Conservation (phyloP, 30 jellyfish, hydroid and myxozoan genomes). For the Phacellophora camtschatica region DNA sequence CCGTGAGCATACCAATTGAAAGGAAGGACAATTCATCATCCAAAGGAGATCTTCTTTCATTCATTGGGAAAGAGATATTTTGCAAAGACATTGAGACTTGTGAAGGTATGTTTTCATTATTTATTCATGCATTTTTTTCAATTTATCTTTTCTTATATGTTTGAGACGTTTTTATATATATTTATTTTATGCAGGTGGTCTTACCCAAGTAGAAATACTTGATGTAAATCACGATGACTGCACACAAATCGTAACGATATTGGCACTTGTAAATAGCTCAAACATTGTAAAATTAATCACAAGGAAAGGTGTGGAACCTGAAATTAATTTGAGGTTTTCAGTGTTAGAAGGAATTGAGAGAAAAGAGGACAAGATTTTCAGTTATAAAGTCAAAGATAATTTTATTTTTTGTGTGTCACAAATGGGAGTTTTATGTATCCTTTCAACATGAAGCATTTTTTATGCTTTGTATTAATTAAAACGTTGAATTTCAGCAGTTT, state of each 20-base stretch:
- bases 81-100: background rate
- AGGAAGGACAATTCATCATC: background rate
- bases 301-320: background rate
- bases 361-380: background rate
- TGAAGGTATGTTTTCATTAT: background rate
- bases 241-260: background rate
- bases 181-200: too few species aligned
- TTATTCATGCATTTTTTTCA: too few species aligned
- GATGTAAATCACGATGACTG: background rate
- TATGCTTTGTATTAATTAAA: too few species aligned
- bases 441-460: background rate
- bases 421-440: constrained; percentile 13
- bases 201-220: background rate
- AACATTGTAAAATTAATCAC: background rate
- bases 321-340: background rate
- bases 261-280: background rate
- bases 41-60: background rate
- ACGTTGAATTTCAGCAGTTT: too few species aligned
- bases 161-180: too few species aligned
- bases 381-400: constrained; percentile 18
- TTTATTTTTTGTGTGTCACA: constrained; percentile 1
- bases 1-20: background rate
- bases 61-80: background rate
- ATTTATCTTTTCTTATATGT: too few species aligned
- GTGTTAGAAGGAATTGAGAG: background rate